Evolutionary conservation across 2,888 invertebrate species (phyloP), one percentile per base, ranked within the genome.

Genomic region (Magallana nippona): DNA sequence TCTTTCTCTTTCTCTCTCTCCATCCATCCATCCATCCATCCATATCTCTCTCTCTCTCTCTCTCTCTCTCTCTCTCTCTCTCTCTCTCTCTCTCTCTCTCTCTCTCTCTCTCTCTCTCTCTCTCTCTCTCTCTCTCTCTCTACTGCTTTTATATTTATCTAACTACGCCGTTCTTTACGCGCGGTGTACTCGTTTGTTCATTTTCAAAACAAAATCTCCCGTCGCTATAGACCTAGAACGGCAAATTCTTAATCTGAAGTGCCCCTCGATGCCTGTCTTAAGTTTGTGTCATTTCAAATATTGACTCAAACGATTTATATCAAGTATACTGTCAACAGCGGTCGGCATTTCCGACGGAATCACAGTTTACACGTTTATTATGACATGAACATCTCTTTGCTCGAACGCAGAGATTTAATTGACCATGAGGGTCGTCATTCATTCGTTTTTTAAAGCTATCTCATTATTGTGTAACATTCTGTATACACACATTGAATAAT

Each of bases 231-330:
- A 32, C 27, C 44, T 5, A 44, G 44, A 44, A 44, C 44, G 44
- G 44, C 44, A 44, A 44, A 44, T 44, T 44, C 22, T 27, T 71
- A 27, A 71, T 22, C 22, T 71, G 32, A 32, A 71, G 71, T 32
- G 13, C 27, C 13, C 13, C 15, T 27, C 71, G 22, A 22, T 27
- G 27, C 11, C 22, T 13, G 27, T 71, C 71, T 71, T 71, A 27
- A 71, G 71, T 71, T 71, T 71, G 71, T 71, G 71, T 71, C 71
- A 71, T 71, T 71, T 71, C 32, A 71, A 71, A 71, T 71, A 71
- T 71, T 71, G 22, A 71, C 71, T 71, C 71, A 71, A 71, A 71
- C 71, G 71, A 71, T 71, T 71, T 71, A 22, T 71, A 27, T 44
- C 5, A 15, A 15, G 71, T 22, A 44, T 44, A 27, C 71, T 27